A percentile compares a stretch with the other conserved stretches of the same genome.
These are phyloP conservation scores for Lucifuga dentata DNA, from an alignment of 2,113 vertebrate genomes.

Conservation along the genomic window DNA sequence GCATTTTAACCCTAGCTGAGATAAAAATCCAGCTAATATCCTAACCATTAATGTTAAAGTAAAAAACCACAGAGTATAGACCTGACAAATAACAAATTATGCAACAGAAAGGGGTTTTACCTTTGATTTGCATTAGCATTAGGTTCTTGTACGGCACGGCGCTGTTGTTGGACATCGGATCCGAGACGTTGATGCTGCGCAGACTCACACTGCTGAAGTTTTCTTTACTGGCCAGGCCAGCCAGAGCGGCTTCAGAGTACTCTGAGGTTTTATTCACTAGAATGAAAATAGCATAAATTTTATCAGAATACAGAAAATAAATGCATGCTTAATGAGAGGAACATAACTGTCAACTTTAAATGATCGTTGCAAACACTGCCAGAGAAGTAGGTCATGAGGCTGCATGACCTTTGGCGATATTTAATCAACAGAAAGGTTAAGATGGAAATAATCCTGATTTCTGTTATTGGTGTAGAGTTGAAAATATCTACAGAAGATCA, in stretches of 20 bases:
- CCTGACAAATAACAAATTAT: no score
- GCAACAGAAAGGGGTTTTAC: slow-evolving; percentile 72
- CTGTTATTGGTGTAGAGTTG: no score
- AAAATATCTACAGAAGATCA: no score
- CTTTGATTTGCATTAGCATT: slow-evolving; percentile 98
- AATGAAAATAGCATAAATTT: slow-evolving; percentile 4
- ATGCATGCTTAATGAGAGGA: slow-evolving; percentile 10
- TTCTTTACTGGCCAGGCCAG: slow-evolving; percentile 94
- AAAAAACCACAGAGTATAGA: not conserved
- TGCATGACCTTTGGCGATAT: slow-evolving; percentile 5
- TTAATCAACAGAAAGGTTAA: not conserved
- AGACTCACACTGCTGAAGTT: slow-evolving; percentile 94
- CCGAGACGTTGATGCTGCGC: slow-evolving; percentile 89
- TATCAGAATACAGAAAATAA: not conserved
- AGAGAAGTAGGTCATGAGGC: slow-evolving; percentile 2
- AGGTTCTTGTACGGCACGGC: slow-evolving; percentile 93
- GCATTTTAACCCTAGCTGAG: no score
- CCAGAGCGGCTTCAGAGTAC: slow-evolving; percentile 94
- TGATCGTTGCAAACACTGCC: not conserved
- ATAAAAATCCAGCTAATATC: no score
- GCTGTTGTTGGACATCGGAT: slow-evolving; percentile 96
- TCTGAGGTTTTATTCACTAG: slow-evolving; percentile 89
- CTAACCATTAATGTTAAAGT: not conserved
- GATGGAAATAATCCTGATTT: not conserved
- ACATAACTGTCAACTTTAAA: slow-evolving; percentile 8